Base-by-base conservation (phyloP, 1,140 invertebrate genomes). In the Oscheius sp. region DNA sequence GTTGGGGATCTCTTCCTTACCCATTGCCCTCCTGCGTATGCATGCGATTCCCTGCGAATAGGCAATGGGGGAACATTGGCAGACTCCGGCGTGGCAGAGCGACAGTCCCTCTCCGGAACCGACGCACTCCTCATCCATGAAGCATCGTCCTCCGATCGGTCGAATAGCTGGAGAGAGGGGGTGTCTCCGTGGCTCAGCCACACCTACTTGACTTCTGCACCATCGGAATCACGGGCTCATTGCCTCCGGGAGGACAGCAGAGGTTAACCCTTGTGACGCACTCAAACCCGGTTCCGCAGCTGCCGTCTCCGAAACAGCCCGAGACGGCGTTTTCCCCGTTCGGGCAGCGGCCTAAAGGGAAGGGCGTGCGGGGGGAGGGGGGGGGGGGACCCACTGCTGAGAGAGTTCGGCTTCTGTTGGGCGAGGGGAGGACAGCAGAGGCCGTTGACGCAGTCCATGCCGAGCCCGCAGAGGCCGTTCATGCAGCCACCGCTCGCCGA, bases 391-490 rank as follows among this genome's bases (percentile, higher is more conserved):
- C 15, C 15, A 55, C 49, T 55, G 15, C 28, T 55, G 7, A 55
- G 49, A n/a, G n/a, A n/a, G 49, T 55, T 55, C 15, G 49, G 49
- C 15, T 55, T 55, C 49, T n/a, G n/a, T 55, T 55, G 7, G 49
- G 28, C 49, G 15, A n/a, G 49, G 38, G 59, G 59, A 20, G 70
- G 63, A 46, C 75, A 76, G 61, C 75, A 76, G 26, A 68, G 38
- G 15, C 61, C 66, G 35, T 65, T 76, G 31, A 63, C 29, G 35
- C 75, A 76, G 7, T 45, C 42, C 46, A 76, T 66, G n/a, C 75
- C 75, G 26, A 68, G 52, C 32, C 76, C 73, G 46, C 76, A 77
- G 32, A 77, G 70, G 23, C 76, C 76, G 38, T 77, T 77, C 45
- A 77, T 74, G 64, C 76, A 77, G 15, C 58, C 70, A 64, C 74